Conservation (phyloP, 2,888 invertebrate genomes). For the Coecobrya sp. region DNA sequence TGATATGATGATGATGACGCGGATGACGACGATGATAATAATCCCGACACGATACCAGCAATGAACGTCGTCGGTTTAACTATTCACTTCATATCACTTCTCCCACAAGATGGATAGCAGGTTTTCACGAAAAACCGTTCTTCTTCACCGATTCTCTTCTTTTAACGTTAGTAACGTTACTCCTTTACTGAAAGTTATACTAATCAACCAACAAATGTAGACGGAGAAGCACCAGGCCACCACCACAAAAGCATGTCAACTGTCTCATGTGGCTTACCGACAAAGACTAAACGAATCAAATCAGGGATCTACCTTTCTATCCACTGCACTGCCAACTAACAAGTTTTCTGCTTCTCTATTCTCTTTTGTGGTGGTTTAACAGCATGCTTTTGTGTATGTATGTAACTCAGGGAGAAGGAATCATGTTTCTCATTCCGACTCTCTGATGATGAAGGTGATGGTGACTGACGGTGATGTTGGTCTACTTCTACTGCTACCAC, state of each 20-base stretch:
- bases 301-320: conserved; percentile 28
- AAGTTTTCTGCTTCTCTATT: conserved; percentile 13
- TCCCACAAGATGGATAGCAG: too few relatives aligned
- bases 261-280: conserved; percentile 74
- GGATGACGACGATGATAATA: too few relatives aligned
- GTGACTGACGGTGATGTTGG: background rate
- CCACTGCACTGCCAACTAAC: background rate
- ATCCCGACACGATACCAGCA: too few relatives aligned
- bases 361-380: background rate
- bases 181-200: too few relatives aligned
- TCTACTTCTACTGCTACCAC: background rate
- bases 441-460: background rate
- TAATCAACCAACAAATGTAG: too few relatives aligned
- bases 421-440: background rate
- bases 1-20: too few relatives aligned
- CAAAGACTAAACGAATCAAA: conserved; percentile 75
- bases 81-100: too few relatives aligned
- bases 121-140: too few relatives aligned
- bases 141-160: too few relatives aligned
- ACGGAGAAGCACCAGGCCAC: background rate
- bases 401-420: background rate
- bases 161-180: too few relatives aligned
- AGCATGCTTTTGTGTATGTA: conserved; percentile 1
- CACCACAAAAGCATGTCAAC: conserved; percentile 70
- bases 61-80: too few relatives aligned